Percentiles rank a stretch among this genome's conserved stretches.
These are phyloP conservation scores for Dermatemys mawii DNA, from an alignment of 2,113 vertebrate species.

Conservation along the genomic window DNA sequence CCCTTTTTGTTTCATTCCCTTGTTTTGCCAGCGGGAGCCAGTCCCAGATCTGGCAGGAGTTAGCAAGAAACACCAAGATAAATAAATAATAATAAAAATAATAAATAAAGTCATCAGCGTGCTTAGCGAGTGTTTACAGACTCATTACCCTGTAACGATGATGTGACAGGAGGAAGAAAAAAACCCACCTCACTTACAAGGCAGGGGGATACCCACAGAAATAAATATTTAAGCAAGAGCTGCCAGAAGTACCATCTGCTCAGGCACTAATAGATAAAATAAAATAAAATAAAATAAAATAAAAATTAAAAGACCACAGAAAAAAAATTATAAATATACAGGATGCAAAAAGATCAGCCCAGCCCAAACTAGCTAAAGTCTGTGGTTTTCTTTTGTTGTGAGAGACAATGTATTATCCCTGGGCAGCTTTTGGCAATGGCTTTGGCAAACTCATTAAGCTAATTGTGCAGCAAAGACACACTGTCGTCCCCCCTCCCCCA, in stretches of 20 bases:
- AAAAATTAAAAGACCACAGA: slow-evolving; percentile 11
- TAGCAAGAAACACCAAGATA: slow-evolving; percentile 43
- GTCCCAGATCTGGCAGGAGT: slow-evolving; percentile 49
- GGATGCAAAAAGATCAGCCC: neutral
- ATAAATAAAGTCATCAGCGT: slow-evolving; percentile 68
- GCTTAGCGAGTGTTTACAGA: slow-evolving; percentile 83
- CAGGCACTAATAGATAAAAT: slow-evolving; percentile 75
- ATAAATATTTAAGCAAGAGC: slow-evolving; percentile 90
- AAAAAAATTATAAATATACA: slow-evolving; percentile 55
- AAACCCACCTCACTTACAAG: slow-evolving; percentile 82
- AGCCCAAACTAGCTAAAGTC: slow-evolving; percentile 80
- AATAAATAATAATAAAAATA: slow-evolving; percentile 76
- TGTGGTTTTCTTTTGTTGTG: slow-evolving; percentile 80
- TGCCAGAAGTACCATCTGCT: slow-evolving; percentile 95
- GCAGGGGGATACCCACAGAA: slow-evolving; percentile 84
- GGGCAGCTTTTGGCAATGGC: slow-evolving; percentile 86
- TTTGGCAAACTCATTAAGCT: slow-evolving; percentile 85
- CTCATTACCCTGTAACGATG: slow-evolving; percentile 86
- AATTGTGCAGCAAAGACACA: slow-evolving; percentile 84
- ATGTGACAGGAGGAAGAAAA: slow-evolving; percentile 77
- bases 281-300: slow-evolving; percentile 47
- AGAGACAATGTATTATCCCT: slow-evolving; percentile 83
- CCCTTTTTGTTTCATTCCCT: neutral
- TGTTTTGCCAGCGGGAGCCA: neutral
- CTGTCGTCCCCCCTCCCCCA: slow-evolving; percentile 51